Evolutionary conservation across 2,113 vertebrate species (phyloP).

Genomic region (Psittacara wagleri): DNA sequence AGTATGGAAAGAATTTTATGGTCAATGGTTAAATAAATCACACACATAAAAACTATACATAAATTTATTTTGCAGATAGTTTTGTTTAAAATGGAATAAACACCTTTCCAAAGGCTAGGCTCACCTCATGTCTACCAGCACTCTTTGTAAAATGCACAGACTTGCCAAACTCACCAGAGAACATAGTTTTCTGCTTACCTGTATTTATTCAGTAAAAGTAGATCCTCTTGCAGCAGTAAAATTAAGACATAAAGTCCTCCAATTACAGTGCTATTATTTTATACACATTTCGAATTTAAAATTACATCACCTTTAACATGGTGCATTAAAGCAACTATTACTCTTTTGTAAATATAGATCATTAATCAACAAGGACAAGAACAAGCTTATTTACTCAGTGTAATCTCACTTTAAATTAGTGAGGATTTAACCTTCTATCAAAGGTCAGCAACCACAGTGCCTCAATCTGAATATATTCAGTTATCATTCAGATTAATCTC

Average conservation of each 20-base stretch:
- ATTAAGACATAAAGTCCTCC: background rate
- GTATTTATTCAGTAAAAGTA: background rate
- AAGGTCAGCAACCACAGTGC: background rate
- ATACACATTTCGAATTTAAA: background rate
- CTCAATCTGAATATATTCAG: background rate
- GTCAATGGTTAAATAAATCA: background rate
- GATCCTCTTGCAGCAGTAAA: background rate
- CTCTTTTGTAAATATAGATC: constrained; percentile 25
- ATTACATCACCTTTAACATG: background rate
- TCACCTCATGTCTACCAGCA: background rate
- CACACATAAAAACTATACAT: background rate
- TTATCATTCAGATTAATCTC: background rate
- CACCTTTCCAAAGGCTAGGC: background rate
- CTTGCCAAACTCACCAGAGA: background rate
- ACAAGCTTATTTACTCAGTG: background rate
- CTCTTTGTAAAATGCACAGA: background rate
- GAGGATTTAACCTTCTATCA: background rate
- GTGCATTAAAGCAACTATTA: background rate
- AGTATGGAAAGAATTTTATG: background rate
- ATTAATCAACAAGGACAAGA: constrained; percentile 46
- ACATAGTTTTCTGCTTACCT: background rate
- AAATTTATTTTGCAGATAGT: background rate
- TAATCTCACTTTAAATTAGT: constrained; percentile 50
- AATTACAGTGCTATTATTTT: background rate
- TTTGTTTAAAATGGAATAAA: background rate